Base-by-base conservation (phyloP, 2,888 invertebrate species). In the Busseola fusca region DNA sequence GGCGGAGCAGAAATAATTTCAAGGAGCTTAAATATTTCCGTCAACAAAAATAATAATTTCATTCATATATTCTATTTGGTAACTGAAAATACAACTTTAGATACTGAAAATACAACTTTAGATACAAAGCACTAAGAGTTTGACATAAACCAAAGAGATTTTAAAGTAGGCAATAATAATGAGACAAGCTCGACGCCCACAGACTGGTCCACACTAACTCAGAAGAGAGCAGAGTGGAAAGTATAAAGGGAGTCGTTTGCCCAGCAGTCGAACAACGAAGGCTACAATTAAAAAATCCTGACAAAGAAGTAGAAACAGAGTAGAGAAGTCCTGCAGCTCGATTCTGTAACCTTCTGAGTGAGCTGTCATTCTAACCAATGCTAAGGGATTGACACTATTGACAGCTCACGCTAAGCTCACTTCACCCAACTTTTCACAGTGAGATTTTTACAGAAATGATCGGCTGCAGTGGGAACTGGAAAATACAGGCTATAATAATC, bases 11-110 rank as follows among this genome's bases (percentile, higher is more conserved):
- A 54, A 59, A n/a, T 50, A 2, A 67, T 75, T 64, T 27, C n/a
- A 14, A 62, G 52, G 25, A 56, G 60, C 1, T 27, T 58, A 45
- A 69, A 57, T 50, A 27, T 62, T 60, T 68, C 34, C 45, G 27
- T 25, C n/a, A 54, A 62, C 12, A 70, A 52, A 74, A 57, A 45
- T 25, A 1, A 2, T 9, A 27, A 74, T 57, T 64, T 60, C 10
- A 60, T 74, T 52, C 7, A 63, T 58, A 6, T 6, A 42, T 40
- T 50, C 25, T 21, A n/a, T 56, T 45, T 40, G 9, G 30, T 59
- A 66, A 50, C 7, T 1, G 6, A 64, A 54, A 63, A 27, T 21
- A 16, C n/a, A 54, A 57, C 27, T 27, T 45, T 16, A 6, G 14
- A 66, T 34, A 18, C 10, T 1, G 6, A 64, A 54, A 63, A 27